Conservation (phyloP, 2,888 invertebrate species). For the Dioctria rufipes region DNA sequence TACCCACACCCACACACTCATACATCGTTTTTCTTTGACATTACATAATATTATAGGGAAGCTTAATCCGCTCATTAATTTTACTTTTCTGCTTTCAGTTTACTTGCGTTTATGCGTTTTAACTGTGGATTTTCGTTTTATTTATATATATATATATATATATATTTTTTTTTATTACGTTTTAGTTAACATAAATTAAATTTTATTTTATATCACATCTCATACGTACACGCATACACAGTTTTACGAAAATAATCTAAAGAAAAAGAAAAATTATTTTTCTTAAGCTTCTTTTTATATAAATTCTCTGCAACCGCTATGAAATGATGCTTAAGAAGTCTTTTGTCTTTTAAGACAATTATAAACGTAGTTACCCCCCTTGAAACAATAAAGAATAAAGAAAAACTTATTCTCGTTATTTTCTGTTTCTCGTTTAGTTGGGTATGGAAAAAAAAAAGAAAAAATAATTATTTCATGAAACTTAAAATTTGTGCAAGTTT, state of each 20-base stretch:
- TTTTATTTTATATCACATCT: conserved; percentile 11
- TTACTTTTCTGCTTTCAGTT: conserved; percentile 20
- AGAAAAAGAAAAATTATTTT: not conserved
- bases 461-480: conserved; percentile 10
- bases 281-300: too few relatives aligned
- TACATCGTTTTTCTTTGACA: not conserved
- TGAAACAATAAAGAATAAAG: not conserved
- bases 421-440: conserved; percentile 17
- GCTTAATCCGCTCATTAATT: conserved; percentile 38
- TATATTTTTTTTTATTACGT: not conserved
- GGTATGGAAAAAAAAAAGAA: not conserved
- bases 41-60: conserved; percentile 28
- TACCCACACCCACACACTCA: not conserved
- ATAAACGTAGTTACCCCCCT: not conserved
- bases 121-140: conserved; percentile 8
- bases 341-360: conserved; percentile 37
- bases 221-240: not conserved
- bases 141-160: too few relatives aligned
- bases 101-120: too few relatives aligned
- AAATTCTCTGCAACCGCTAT: conserved; percentile 33
- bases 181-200: conserved; percentile 20
- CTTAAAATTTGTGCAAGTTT: conserved; percentile 33
- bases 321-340: not conserved
- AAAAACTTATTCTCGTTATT: conserved; percentile 36
- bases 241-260: conserved; percentile 21